These are phyloP conservation scores for Orthosia cruda DNA, from an alignment of 2,888 invertebrate genomes.

Conservation along the genomic window DNA sequence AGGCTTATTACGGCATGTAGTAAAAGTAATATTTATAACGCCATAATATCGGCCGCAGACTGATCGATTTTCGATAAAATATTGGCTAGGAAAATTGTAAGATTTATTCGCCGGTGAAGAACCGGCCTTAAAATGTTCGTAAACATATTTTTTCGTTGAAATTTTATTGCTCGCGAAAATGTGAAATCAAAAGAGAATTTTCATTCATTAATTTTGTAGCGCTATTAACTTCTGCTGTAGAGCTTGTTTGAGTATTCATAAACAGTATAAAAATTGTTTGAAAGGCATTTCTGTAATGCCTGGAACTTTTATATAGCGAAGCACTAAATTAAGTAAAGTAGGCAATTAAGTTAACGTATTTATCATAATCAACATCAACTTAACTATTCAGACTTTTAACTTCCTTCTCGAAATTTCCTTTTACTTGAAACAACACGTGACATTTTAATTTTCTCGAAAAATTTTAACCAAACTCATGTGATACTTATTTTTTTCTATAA, in stretches of 20 bases:
- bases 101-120: slow-evolving; percentile 21
- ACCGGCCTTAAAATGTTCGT: slow-evolving; percentile 27
- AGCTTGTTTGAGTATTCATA: slow-evolving; percentile 30
- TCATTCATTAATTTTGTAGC: slow-evolving; percentile 29
- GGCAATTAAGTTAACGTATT: slow-evolving; percentile 1
- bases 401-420: background rate
- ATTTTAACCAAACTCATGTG: slow-evolving; percentile 26
- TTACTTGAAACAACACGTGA: slow-evolving; percentile 2
- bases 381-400: background rate
- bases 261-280: slow-evolving; percentile 22
- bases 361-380: slow-evolving; percentile 4
- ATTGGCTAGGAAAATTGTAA: background rate
- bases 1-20: slow-evolving; percentile 48
- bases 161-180: slow-evolving; percentile 37
- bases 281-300: slow-evolving; percentile 12
- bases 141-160: background rate
- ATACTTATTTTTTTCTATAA: slow-evolving; percentile 29
- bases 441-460: slow-evolving; percentile 13
- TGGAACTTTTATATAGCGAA: background rate
- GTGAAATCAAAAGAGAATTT: slow-evolving; percentile 23
- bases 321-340: slow-evolving; percentile 23
- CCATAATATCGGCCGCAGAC: slow-evolving; percentile 7
- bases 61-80: slow-evolving; percentile 21
- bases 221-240: slow-evolving; percentile 16
- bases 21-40: slow-evolving; percentile 47